Conservation (phyloP, 2,888 invertebrate species). For the Octonoba sinensis region DNA sequence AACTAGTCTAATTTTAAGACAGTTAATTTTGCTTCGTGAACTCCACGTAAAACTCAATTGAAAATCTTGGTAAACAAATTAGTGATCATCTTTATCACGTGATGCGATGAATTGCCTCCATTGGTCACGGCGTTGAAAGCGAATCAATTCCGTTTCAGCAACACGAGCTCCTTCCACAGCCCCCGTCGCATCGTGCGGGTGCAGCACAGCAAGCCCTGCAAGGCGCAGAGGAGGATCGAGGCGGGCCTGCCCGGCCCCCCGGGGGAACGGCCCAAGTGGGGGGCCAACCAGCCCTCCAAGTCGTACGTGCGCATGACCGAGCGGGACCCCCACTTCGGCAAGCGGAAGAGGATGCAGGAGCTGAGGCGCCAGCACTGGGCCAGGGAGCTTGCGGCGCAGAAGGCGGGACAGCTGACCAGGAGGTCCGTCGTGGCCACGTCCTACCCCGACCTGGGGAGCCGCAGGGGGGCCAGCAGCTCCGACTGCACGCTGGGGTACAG, state of each 20-base stretch:
- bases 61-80: no score
- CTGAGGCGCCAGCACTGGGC: conserved; percentile 65
- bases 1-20: no score
- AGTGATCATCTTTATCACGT: no score
- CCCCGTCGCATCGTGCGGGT: conserved; percentile 47
- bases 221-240: conserved; percentile 68
- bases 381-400: conserved; percentile 59
- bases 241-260: conserved; percentile 76
- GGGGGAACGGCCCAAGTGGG: conserved; percentile 73
- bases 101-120: no score
- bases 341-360: conserved; percentile 65
- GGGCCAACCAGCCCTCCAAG: conserved; percentile 77
- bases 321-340: conserved; percentile 78
- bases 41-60: no score
- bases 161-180: conserved; percentile 52
- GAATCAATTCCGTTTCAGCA: conserved; percentile 21
- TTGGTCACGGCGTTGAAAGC: no score
- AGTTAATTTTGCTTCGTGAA: no score
- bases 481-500: conserved; percentile 57
- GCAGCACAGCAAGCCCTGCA: conserved; percentile 58
- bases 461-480: conserved; percentile 52
- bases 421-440: conserved; percentile 30
- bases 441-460: conserved; percentile 27
- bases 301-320: conserved; percentile 91
- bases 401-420: conserved; percentile 26